Evolutionary conservation across 64 coral and sea anemone species (phyloP).

Genomic region (Pachyseris speciosa): DNA sequence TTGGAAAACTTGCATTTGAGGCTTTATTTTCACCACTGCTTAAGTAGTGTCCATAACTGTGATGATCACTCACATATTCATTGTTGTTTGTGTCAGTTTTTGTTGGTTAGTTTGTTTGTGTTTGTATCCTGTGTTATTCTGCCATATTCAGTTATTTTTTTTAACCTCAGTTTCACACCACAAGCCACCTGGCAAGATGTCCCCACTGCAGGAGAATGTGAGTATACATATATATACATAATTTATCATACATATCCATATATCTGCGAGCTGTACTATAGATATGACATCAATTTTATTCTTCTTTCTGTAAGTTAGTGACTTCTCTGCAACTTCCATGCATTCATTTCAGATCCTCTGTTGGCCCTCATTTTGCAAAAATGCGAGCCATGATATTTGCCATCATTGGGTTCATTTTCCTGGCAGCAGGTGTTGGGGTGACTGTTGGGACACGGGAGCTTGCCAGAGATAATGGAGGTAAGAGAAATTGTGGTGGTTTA

Average conservation of each 20-base stretch:
- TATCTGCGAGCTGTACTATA: background rate
- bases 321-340: no score
- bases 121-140: no score
- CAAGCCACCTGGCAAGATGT: conserved; percentile 90
- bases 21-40: no score
- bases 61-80: no score
- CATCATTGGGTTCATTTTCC: conserved; percentile 89
- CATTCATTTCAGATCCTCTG: conserved; percentile 80
- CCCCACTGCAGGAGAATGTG: conserved; percentile 96
- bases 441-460: conserved; percentile 80
- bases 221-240: conserved; percentile 11
- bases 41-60: no score
- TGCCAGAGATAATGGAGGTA: conserved; percentile 58
- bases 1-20: no score
- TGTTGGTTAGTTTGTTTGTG: no score
- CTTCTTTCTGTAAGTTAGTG: background rate
- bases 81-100: no score
- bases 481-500: background rate
- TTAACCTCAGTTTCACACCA: conserved; percentile 92
- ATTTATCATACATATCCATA: no score
- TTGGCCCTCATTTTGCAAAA: conserved; percentile 94
- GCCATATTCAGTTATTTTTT: no score
- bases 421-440: conserved; percentile 90
- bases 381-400: conserved; percentile 94
- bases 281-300: background rate